Evolutionary conservation across 2,888 invertebrate species (phyloP), one percentile per base, ranked within the genome.

Genomic region (Chironomus riparius): DNA sequence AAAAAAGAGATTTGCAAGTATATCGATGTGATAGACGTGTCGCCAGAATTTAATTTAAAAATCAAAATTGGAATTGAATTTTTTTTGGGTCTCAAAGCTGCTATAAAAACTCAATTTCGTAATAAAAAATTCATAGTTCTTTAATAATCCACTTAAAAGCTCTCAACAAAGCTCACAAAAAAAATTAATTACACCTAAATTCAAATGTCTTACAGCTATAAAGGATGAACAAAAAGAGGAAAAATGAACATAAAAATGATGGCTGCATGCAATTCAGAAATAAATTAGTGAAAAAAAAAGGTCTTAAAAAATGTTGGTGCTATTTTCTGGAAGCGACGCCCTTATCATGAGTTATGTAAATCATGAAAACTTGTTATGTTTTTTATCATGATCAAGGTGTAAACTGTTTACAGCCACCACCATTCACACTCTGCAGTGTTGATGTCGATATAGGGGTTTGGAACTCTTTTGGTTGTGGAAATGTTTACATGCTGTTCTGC

Each of bases 281-380:
- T 72, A 72, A 72, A 72, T 72, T 62, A 72, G 68, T 24, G 62
- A 70, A 72, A 72, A 38, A 61, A 28, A 15, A 38, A 22, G 28
- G 62, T 15, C 24, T 38, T 2, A 21, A 22, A 50, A 15, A 38
- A 10, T 38, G 38, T 38, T 38, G 38, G 7, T 38, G n/a, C 18
- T 15, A 18, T 15, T 56, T 50, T 50, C 50, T 50, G 15, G 15
- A 56, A 56, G 15, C 56, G 62, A 24, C 65, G 65, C 65, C 65
- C 61, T 72, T 72, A 72, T 72, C 72, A 61, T 50, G 50, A 72
- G 28, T 72, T 72, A 72, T 72, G 72, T 72, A 72, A 72, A 72
- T 72, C 72, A 72, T 72, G 72, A 15, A 71, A 56, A 24, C 62
- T 72, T 62, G 65, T 24, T 65, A 65, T 72, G 12, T 50, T 24